phyloP scores from a whole-genome alignment of 1,140 invertebrate genomes.

The Lerema accius region DNA sequence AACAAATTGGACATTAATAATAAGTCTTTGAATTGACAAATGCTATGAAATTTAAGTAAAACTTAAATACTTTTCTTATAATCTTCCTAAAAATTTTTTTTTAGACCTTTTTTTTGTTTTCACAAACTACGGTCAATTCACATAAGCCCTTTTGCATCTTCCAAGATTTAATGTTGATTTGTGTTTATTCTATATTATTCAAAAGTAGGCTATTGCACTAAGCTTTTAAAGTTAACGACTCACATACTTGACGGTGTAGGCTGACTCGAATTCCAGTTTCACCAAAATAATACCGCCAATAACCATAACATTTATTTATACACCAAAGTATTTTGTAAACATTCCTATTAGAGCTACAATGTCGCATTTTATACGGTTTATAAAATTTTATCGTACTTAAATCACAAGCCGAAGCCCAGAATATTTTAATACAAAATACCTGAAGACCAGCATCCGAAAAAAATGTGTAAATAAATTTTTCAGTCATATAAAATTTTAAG shows the following conservation, averaged over 20 bases:
- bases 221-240: not conserved
- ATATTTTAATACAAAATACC: not conserved
- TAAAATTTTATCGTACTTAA: constrained; percentile 8
- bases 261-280: not conserved
- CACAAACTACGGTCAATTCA: too few relatives aligned
- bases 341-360: not conserved
- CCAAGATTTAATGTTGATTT: too few relatives aligned
- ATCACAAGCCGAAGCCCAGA: not conserved
- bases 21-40: too few relatives aligned
- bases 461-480: not conserved
- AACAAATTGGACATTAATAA: too few relatives aligned
- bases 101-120: too few relatives aligned
- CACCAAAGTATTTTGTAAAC: not conserved
- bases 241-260: not conserved
- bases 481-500: too few relatives aligned
- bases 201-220: not conserved
- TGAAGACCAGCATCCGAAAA: not conserved
- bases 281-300: not conserved
- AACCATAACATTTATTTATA: not conserved
- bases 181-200: not conserved
- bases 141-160: too few relatives aligned
- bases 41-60: too few relatives aligned
- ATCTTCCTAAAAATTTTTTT: too few relatives aligned
- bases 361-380: not conserved
- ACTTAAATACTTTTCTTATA: too few relatives aligned